These are phyloP conservation scores for Apogon talboti DNA, from an alignment of 2,797 vertebrate genomes.

Conservation along the genomic window DNA sequence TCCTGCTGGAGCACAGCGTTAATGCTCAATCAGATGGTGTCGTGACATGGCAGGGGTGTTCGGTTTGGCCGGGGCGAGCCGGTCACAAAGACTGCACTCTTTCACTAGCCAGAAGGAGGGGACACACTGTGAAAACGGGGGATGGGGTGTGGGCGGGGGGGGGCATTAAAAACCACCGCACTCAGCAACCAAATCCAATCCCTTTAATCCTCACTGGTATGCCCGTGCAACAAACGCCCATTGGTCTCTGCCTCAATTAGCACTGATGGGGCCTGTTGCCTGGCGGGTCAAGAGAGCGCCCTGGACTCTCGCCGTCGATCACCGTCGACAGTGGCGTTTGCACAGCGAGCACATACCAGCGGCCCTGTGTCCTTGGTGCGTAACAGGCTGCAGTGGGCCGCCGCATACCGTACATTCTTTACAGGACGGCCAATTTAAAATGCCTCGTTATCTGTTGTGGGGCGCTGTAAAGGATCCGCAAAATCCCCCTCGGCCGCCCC, in stretches of 20 bases:
- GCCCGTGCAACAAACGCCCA: conserved; percentile 66
- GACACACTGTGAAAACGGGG: conserved; percentile 3
- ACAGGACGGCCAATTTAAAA: conserved; percentile 62
- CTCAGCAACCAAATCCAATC: conserved; percentile 84
- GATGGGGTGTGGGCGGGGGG: conserved; percentile 1
- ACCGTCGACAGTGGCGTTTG: conserved; percentile 18
- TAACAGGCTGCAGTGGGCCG: conserved; percentile 32
- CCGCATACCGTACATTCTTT: conserved; percentile 70
- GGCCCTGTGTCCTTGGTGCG: conserved; percentile 9
- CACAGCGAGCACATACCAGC: conserved; percentile 37
- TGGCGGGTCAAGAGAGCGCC: conserved; percentile 56
- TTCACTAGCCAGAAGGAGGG: conserved; percentile 59
- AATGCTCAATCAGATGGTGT: conserved; percentile 65
- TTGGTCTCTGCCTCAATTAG: conserved; percentile 79
- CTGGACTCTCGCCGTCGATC: conserved; percentile 23
- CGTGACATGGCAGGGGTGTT: conserved; percentile 69
- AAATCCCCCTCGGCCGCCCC: not conserved
- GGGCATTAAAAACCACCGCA: conserved; percentile 77
- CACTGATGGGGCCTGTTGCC: conserved; percentile 59
- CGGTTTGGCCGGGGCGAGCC: conserved; percentile 48
- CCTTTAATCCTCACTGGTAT: conserved; percentile 85
- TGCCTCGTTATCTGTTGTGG: conserved; percentile 60
- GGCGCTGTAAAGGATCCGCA: conserved; percentile 29
- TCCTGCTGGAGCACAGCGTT: conserved; percentile 41
- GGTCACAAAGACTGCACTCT: conserved; percentile 78